Percentiles rank a stretch among this genome's conserved stretches.
phyloP scores from a whole-genome alignment of 2,113 vertebrate genomes.

The Chloropsis cyanopogon region DNA sequence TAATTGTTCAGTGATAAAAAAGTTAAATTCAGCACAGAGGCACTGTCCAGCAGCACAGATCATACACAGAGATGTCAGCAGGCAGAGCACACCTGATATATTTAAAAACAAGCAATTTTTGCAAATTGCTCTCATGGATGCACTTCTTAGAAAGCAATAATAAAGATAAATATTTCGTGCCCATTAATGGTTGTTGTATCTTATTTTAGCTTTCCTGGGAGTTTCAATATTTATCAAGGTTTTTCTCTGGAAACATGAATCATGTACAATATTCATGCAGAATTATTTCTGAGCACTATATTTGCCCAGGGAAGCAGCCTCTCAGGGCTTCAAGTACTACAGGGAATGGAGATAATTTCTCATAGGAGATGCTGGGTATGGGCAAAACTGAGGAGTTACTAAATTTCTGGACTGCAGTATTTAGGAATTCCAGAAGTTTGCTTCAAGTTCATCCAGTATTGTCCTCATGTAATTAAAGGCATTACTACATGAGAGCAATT shows the following conservation, averaged over 20 bases:
- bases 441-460: not conserved
- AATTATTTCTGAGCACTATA: constrained; percentile 1
- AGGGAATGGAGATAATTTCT: not conserved
- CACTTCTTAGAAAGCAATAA: constrained; percentile 12
- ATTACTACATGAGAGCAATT: not conserved
- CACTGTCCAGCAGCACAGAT: not conserved
- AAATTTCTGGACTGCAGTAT: not conserved
- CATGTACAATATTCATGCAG: not conserved
- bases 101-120: constrained; percentile 9
- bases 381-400: not conserved
- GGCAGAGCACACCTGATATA: not conserved
- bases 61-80: not conserved
- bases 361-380: not conserved
- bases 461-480: not conserved
- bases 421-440: not conserved
- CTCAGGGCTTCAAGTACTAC: not conserved
- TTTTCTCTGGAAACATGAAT: constrained; percentile 35
- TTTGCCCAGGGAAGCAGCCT: constrained; percentile 2
- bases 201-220: not conserved
- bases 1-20: not conserved
- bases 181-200: not conserved
- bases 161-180: not conserved
- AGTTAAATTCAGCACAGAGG: not conserved
- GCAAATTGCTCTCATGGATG: not conserved
- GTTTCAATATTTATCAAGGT: constrained; percentile 7